Conservation (phyloP, 2,113 vertebrate species). For the Chunga burmeisteri region DNA sequence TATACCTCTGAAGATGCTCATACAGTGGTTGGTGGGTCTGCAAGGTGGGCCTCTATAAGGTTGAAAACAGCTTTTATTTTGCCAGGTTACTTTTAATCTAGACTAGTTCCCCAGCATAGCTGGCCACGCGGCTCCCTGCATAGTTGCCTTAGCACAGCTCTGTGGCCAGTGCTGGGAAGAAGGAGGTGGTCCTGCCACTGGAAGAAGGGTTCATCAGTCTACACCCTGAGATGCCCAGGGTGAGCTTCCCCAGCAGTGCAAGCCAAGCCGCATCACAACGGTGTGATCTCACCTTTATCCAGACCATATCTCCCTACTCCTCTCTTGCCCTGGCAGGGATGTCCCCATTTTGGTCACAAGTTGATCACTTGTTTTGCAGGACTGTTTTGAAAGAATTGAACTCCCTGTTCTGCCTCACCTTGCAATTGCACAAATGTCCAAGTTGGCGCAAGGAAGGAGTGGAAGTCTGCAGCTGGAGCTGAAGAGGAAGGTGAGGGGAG, state of each 20-base stretch:
- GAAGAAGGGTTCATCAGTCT: background rate
- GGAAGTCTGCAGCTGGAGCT: background rate
- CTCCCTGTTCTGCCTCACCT: background rate
- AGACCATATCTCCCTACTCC: background rate
- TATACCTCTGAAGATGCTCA: background rate
- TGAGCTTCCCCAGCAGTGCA: background rate
- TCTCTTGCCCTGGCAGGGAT: background rate
- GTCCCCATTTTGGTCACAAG: background rate
- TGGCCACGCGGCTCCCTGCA: background rate
- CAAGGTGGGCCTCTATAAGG: background rate
- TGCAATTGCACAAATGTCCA: background rate
- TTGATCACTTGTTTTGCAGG: background rate
- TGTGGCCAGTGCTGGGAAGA: background rate
- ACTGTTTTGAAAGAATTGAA: background rate
- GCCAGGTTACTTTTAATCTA: background rate
- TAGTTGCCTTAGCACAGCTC: background rate
- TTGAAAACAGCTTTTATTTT: background rate
- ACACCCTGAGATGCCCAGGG: fast-evolving
- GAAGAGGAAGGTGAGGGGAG: background rate
- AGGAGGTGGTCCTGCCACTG: background rate
- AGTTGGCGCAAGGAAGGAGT: background rate
- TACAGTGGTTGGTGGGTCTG: background rate
- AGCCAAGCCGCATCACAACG: fast-evolving
- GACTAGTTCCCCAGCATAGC: background rate
- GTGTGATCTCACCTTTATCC: background rate